Percentiles rank a stretch among this genome's conserved stretches.
phyloP scores from a whole-genome alignment of 2,888 invertebrate species.

The Nemotelus pantherinus region DNA sequence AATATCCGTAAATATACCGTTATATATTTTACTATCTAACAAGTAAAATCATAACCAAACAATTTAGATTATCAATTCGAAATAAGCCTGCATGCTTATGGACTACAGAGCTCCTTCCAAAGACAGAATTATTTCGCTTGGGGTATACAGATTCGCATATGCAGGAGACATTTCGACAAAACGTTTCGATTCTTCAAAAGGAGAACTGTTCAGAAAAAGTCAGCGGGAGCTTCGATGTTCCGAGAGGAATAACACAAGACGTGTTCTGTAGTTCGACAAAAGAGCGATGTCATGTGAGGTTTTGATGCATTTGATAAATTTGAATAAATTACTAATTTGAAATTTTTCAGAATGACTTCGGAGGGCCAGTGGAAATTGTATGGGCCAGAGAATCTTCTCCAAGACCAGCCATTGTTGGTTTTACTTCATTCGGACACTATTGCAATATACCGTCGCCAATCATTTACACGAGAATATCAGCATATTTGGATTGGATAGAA shows the following conservation, averaged over 20 bases:
- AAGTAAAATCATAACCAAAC: neutral
- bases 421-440: slow-evolving; percentile 47
- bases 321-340: slow-evolving; percentile 13
- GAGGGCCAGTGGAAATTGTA: neutral
- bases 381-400: neutral
- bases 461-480: slow-evolving; percentile 36
- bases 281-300: slow-evolving; percentile 51
- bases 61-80: neutral
- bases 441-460: slow-evolving; percentile 32
- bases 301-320: slow-evolving; percentile 6
- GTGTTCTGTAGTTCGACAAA: slow-evolving; percentile 55
- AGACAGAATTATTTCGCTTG: neutral
- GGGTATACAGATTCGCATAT: slow-evolving; percentile 1
- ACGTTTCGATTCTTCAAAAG: neutral
- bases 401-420: slow-evolving; percentile 49
- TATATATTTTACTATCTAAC: neutral
- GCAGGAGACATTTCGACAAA: neutral
- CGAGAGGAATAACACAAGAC: slow-evolving; percentile 53
- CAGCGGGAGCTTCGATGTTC: neutral
- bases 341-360: slow-evolving; percentile 6
- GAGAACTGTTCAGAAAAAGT: neutral
- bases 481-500: slow-evolving; percentile 47
- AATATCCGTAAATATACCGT: slow-evolving; percentile 2
- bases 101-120: slow-evolving; percentile 30
- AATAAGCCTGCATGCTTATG: slow-evolving; percentile 39